Conservation (phyloP, 2,888 invertebrate genomes). For the Opisthograptis luteolata region DNA sequence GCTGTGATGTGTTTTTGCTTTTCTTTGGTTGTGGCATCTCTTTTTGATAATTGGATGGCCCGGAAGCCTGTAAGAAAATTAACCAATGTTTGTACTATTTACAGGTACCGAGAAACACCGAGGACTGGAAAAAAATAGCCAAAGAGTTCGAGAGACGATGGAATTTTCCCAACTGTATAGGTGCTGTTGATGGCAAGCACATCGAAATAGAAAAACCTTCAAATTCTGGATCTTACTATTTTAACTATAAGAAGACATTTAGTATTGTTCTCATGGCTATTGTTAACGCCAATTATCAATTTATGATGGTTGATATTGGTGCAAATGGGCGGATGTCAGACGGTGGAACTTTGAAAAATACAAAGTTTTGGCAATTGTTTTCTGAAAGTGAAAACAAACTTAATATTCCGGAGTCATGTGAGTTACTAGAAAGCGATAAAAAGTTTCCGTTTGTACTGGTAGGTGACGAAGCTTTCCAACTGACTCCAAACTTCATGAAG, state of each 20-base stretch:
- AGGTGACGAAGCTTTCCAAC: constrained; percentile 30
- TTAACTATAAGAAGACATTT: constrained; percentile 2
- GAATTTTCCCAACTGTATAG: constrained; percentile 43
- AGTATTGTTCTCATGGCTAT: constrained; percentile 8
- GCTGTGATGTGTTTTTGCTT: too few species aligned
- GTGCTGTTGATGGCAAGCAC: constrained; percentile 39
- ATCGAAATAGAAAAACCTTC: constrained; percentile 19
- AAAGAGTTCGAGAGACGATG: constrained; percentile 35
- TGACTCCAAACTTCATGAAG: constrained; percentile 9
- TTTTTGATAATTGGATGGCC: too few species aligned
- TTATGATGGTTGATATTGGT: constrained; percentile 7
- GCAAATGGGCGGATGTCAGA: too few species aligned
- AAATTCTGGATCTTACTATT: constrained; percentile 9
- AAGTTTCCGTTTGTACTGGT: constrained; percentile 23
- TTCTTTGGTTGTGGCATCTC: too few species aligned
- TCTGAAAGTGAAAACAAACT: too few species aligned
- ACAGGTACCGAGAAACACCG: too few species aligned
- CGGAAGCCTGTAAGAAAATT: too few species aligned
- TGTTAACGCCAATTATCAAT: constrained; percentile 11
- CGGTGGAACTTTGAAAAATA: constrained; percentile 4
- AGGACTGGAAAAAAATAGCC: constrained; percentile 11
- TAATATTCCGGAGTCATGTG: constrained; percentile 5
- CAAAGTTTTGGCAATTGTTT: constrained; percentile 7
- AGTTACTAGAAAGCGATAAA: constrained; percentile 13
- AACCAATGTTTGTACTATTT: too few species aligned